These are phyloP conservation scores for Heteromyza rotundicornis DNA, from an alignment of 2,888 invertebrate species.

Conservation along the genomic window DNA sequence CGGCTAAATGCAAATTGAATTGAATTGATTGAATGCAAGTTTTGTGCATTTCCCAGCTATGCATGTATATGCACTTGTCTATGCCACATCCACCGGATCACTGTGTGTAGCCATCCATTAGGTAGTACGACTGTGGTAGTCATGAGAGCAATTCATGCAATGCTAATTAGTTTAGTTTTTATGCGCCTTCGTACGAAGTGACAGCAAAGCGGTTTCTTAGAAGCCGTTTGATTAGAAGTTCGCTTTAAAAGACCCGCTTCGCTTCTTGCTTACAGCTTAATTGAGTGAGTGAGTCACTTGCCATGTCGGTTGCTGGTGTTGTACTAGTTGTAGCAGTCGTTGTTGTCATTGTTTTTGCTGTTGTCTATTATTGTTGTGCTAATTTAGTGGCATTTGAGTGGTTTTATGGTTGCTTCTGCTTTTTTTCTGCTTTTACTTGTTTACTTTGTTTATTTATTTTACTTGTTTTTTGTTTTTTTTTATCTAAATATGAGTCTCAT, in stretches of 20 bases:
- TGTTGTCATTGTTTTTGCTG: background rate
- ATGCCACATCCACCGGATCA: background rate
- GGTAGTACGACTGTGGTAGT: background rate
- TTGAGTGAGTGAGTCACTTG: constrained; percentile 37
- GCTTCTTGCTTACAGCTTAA: constrained; percentile 29
- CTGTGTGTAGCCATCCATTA: background rate
- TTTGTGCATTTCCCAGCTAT: background rate
- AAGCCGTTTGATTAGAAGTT: constrained; percentile 11
- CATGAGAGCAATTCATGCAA: constrained; percentile 7
- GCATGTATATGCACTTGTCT: too few species aligned
- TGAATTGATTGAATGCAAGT: constrained; percentile 45
- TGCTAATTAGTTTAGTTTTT: constrained; percentile 18
- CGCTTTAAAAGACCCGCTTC: constrained; percentile 7
- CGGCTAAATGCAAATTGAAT: background rate
- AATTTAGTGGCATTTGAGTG: constrained; percentile 3
- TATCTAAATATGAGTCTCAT: constrained; percentile 10
- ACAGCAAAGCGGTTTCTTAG: constrained; percentile 2
- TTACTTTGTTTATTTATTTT: too few species aligned
- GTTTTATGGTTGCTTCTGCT: background rate
- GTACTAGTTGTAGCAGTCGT: background rate
- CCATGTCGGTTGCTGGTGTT: constrained; percentile 14
- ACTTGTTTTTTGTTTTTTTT: background rate
- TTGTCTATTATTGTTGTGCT: background rate
- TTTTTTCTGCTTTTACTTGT: too few species aligned
- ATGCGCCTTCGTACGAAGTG: background rate